phyloP scores from a whole-genome alignment of 1,140 invertebrate species.

The Microplitis mediator region DNA sequence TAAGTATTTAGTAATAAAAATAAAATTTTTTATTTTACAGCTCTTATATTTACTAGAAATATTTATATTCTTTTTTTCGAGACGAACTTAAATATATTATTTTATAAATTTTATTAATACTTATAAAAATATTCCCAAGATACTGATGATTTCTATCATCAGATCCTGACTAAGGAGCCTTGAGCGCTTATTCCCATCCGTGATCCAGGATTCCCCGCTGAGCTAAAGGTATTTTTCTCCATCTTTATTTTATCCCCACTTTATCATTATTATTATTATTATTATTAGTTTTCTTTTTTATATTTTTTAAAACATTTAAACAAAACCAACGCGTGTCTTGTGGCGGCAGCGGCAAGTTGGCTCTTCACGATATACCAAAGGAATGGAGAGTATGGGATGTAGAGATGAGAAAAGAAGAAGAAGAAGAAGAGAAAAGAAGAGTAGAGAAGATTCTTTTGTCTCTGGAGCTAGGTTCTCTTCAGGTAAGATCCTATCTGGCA shows the following conservation, averaged over 20 bases:
- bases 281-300: neutral
- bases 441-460: constrained; percentile 56
- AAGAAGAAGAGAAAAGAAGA: too few relatives aligned
- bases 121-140: constrained; percentile 23
- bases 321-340: constrained; percentile 8
- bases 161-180: constrained; percentile 10
- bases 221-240: constrained; percentile 21
- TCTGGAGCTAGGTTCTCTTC: constrained; percentile 45
- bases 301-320: neutral
- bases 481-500: constrained; percentile 57
- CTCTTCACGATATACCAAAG: constrained; percentile 4
- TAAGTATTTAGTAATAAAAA: too few relatives aligned
- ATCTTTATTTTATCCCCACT: neutral
- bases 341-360: neutral
- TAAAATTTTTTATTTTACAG: too few relatives aligned
- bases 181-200: neutral
- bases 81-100: too few relatives aligned
- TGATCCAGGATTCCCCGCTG: constrained; percentile 4
- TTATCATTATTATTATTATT: neutral
- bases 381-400: too few relatives aligned
- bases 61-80: too few relatives aligned
- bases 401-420: too few relatives aligned
- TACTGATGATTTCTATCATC: neutral
- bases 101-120: too few relatives aligned
- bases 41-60: too few relatives aligned